Percentiles rank a stretch among this genome's conserved stretches.
Evolutionary conservation across 2,797 vertebrate species (phyloP).

Genomic region (Gymnoscopelus braueri): DNA sequence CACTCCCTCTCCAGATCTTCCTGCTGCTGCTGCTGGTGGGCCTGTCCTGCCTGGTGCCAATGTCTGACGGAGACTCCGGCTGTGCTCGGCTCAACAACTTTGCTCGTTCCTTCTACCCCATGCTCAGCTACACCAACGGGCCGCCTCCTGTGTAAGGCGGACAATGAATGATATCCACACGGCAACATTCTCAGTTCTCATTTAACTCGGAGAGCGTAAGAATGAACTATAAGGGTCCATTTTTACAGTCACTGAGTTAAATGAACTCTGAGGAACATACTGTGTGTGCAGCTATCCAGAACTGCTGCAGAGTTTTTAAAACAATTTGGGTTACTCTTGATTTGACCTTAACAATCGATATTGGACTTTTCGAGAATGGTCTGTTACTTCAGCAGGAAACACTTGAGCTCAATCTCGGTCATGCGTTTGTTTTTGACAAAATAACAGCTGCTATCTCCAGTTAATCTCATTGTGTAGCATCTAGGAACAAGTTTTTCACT

Average conservation of each 20-base stretch:
- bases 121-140: slow-evolving; percentile 94
- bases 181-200: no score
- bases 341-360: slow-evolving; percentile 20
- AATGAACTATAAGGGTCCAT: no score
- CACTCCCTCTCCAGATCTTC: slow-evolving; percentile 91
- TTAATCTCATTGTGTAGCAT: slow-evolving; percentile 55
- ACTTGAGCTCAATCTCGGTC: slow-evolving; percentile 23
- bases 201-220: no score
- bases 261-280: background rate
- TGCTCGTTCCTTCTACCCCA: slow-evolving; percentile 93
- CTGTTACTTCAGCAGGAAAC: slow-evolving; percentile 39
- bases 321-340: slow-evolving; percentile 20
- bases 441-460: slow-evolving; percentile 52
- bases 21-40: slow-evolving; percentile 88
- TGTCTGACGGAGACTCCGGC: slow-evolving; percentile 91
- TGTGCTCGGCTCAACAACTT: slow-evolving; percentile 94
- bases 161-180: no score
- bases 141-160: slow-evolving; percentile 90
- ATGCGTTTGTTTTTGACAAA: slow-evolving; percentile 53
- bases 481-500: slow-evolving; percentile 48
- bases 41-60: slow-evolving; percentile 89
- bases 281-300: background rate
- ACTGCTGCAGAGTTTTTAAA: background rate
- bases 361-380: slow-evolving; percentile 18
- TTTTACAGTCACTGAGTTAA: background rate